Base-by-base conservation (phyloP, 1,140 invertebrate species). In the Hestina assimilis region DNA sequence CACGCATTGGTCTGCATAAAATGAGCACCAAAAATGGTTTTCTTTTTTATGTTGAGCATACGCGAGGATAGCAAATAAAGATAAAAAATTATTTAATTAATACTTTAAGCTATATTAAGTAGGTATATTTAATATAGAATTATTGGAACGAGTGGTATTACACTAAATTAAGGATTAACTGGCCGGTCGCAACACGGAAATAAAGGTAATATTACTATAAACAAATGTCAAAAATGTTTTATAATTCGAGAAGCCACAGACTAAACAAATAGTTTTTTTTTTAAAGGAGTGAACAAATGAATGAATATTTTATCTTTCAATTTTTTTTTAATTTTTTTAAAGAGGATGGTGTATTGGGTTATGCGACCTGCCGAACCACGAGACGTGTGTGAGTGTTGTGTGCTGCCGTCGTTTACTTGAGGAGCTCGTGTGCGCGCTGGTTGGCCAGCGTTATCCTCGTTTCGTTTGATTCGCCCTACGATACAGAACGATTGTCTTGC, bases 381-480 rank as follows among this genome's bases (percentile, higher is more conserved):
- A 83, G 80, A 83, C 77, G 59, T 77, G 71, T 77, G 66, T 77
- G 72, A 71, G 42, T 70, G 58, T 68, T 69, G 67, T 66, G 66
- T 72, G 73, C 72, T 66, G 77, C 64, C 73, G 79, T 43, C 73
- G 83, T 89, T 90, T 93, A 94, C 92, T 95, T 95, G 85, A 96
- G 92, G 76, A 95, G 92, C 79, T 94, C 93, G 87, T 95, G 94
- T 73, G 95, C 94, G 71, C 94, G 91, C 89, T 95, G 93, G 87
- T 95, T 95, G 72, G 94, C 95, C 80, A 95, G 92, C 79, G 93
- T 93, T 93, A 96, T 95, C 91, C 94, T 92, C 71, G 93, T 93
- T 90, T 92, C 92, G 81, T 93, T 93, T 59, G 92, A 93, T 89
- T 93, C 92, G 46, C 91, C 92, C 92, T 93, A 89, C 63, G 73